Percentiles rank a stretch among this genome's conserved stretches.
Evolutionary conservation across 2,888 invertebrate genomes (phyloP).

Genomic region (Thumatha senex): DNA sequence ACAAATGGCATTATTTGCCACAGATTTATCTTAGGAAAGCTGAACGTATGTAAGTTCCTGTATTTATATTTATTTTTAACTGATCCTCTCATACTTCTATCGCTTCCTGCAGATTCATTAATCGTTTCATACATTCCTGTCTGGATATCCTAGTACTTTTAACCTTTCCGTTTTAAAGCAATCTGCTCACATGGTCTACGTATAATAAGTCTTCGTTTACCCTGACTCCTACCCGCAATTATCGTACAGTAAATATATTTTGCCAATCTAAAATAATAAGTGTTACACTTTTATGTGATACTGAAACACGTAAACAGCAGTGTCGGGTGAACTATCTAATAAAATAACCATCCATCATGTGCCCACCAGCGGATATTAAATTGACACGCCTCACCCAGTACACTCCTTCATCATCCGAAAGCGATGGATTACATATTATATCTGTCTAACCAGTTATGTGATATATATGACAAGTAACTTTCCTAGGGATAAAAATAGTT

Average conservation of each 20-base stretch:
- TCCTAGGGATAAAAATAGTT: constrained; percentile 9
- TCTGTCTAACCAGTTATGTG: constrained; percentile 32
- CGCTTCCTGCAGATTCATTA: no score
- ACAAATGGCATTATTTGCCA: constrained; percentile 11
- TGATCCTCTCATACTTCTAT: no score
- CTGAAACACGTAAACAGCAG: constrained; percentile 49
- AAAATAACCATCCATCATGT: constrained; percentile 70
- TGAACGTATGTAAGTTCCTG: no score
- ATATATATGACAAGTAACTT: constrained; percentile 24
- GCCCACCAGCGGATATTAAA: constrained; percentile 76
- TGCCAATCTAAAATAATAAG: no score
- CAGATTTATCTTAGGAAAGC: constrained; percentile 16
- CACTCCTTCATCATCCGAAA: constrained; percentile 63
- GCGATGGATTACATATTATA: constrained; percentile 44
- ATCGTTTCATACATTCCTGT: no score
- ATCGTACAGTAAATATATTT: no score
- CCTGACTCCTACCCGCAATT: no score
- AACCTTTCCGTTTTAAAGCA: no score
- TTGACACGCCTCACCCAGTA: constrained; percentile 70
- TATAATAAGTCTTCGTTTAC: no score
- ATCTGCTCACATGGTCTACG: no score
- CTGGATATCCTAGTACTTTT: no score
- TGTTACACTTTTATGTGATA: constrained; percentile 39
- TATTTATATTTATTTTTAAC: no score
- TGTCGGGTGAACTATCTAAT: constrained; percentile 51